Base-by-base conservation (phyloP, 2,113 vertebrate species). In the Tyrannus savana region DNA sequence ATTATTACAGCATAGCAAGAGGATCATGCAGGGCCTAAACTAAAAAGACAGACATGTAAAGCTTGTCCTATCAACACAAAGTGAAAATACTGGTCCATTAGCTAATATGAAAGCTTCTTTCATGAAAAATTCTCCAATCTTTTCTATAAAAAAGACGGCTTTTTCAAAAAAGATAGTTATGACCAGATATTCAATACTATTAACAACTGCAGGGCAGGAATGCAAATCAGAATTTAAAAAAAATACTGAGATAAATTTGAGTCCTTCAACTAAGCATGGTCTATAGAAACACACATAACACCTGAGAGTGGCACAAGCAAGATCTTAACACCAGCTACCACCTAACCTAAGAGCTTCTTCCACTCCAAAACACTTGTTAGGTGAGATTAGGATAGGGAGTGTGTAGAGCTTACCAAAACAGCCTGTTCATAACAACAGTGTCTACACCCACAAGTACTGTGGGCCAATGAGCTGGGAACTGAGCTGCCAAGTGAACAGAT, bases 291-390 rank as follows among this genome's bases (percentile, higher is more conserved):
- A 1, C 44, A 72, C 11, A 59, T 23, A 82, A 56, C 67, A 42
- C 25, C 4, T 3, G 30, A 12, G 37, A 69, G 42, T 0, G 9
- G 37, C 55, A 76, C 55, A 67, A 77, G 49, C 24, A 30, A 27
- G 50, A 21, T 12, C 6, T 4, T 2, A 31, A 84, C 42, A 19
- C 17, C 35, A 67, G 12, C 49, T 52, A 18, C 14, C 28, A 53
- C 25, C 25, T 28, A 4, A 12, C 25, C 23, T 31, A 4, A 12
- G 49, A 44, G 35, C 9, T 42, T 22, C 27, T 8, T 37, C 3
- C 14, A 24, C 17, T 69, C 30, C 12, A 11, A 53, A 24, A 14
- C 47, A 47, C 19, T 0, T 3, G 2, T 12, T 13, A 2, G 2
- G 47, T 23, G 72, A 60, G 18, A 67, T 33, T 1, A 46, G 39